Evolutionary conservation across 2,888 invertebrate genomes (phyloP), one percentile per base, ranked within the genome.

Genomic region (Stegophylla sp.): DNA sequence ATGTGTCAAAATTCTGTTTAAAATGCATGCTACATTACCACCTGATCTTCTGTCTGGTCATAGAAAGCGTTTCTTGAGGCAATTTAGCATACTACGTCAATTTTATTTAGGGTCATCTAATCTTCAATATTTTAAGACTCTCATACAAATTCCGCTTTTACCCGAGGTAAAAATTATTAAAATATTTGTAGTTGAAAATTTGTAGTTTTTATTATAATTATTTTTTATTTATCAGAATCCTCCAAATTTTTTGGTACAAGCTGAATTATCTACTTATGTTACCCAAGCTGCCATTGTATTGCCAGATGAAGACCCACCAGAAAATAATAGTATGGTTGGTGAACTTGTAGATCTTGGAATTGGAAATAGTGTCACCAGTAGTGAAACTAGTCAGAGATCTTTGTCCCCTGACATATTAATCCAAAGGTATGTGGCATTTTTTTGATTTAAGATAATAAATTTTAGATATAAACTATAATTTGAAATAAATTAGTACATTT

Each of bases 61-160:
- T 89, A 91, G 95, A 77, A 91, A 92, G 84, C 90, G 98, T 83
- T 99, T 99, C 88, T 89, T 93, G 61, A 93, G 94, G 85, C 94
- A 97, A 85, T 98, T 97, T 87, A 91, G 91, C 85, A 92, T 92
- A 85, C 88, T 98, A 82, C 94, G 95, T 86, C 90, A 91, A 83
- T 99, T 99, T 88, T 99, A 98, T 87, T 92, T 94, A 85, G 95
- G 92, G 86, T 94, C 97, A 15, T 92, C 94, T 85, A 96, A 94
- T 84, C 90, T 98, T 84, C 99, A 99, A 87, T 99, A 99, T 89
- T 99, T 98, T 88, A 94, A 96, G 86, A 95, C 96, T 87, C 90
- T 99, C 67, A 95, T 99, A 82, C 94, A 94, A 76, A 92, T 98
- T 84, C 98, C 98, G 3, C 90, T 93, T 56, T 88, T 99, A 85